Percentiles rank a stretch among this genome's conserved stretches.
Evolutionary conservation across 2,888 invertebrate genomes (phyloP).

Genomic region (Candidula unifasciata): DNA sequence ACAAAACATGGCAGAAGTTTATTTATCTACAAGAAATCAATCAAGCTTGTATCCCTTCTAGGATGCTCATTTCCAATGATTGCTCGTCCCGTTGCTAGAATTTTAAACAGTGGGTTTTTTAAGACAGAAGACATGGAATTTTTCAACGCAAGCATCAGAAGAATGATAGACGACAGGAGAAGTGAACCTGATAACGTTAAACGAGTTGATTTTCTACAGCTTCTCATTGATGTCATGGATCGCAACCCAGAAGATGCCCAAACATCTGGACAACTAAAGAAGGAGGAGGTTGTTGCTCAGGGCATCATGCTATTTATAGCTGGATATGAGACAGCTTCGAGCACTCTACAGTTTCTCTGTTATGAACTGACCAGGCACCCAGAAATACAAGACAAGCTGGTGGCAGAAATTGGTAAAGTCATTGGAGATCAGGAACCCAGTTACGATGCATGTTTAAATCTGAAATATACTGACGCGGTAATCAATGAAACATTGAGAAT

Average conservation of each 20-base stretch:
- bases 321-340: conserved; percentile 53
- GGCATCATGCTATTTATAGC: conserved; percentile 52
- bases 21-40: conserved; percentile 33
- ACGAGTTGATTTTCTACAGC: conserved; percentile 51
- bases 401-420: conserved; percentile 26
- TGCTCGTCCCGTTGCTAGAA: background rate
- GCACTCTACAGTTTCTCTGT: conserved; percentile 50
- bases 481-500: conserved; percentile 40
- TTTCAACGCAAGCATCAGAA: background rate
- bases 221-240: conserved; percentile 46
- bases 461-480: conserved; percentile 36
- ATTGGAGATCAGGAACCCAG: conserved; percentile 21
- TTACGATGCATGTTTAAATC: conserved; percentile 26
- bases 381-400: conserved; percentile 10
- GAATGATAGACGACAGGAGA: conserved; percentile 33
- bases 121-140: conserved; percentile 38
- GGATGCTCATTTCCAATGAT: conserved; percentile 1
- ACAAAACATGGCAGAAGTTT: conserved; percentile 39
- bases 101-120: conserved; percentile 24
- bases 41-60: background rate
- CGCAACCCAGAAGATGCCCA: background rate
- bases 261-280: conserved; percentile 27
- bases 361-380: conserved; percentile 42
- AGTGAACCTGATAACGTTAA: background rate
- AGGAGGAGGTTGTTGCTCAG: conserved; percentile 50